Evolutionary conservation across 2,113 vertebrate genomes (phyloP).

Genomic region (Sinocyclocheilus rhinocerous): DNA sequence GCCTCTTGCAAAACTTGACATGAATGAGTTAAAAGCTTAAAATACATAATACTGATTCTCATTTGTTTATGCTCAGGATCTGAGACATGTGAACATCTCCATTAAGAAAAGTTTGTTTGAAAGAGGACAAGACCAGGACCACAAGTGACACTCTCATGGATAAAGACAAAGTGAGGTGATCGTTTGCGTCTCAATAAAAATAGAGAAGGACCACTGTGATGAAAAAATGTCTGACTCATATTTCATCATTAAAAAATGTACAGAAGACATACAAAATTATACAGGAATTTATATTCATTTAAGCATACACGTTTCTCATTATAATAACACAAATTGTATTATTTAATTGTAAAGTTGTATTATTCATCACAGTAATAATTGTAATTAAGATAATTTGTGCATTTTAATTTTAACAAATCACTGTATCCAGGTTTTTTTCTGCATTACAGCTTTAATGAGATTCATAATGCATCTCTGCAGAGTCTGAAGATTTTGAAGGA

Average conservation of each 20-base stretch:
- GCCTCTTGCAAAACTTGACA: not conserved
- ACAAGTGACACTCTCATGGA: slow-evolving; percentile 10
- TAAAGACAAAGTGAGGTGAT: not conserved
- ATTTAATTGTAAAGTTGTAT: too few species aligned
- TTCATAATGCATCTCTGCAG: not conserved
- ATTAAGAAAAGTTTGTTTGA: slow-evolving; percentile 76
- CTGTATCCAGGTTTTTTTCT: not conserved
- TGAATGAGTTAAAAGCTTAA: not conserved
- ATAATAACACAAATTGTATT: too few species aligned
- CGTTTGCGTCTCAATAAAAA: not conserved
- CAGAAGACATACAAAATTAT: too few species aligned
- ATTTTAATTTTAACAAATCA: not conserved
- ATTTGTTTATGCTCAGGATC: slow-evolving; percentile 69
- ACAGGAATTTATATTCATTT: too few species aligned
- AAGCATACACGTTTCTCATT: too few species aligned
- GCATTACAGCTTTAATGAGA: not conserved
- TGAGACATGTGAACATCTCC: slow-evolving; percentile 75
- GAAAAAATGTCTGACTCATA: too few species aligned
- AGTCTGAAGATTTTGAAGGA: slow-evolving; percentile 9
- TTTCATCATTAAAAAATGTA: too few species aligned
- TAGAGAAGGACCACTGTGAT: too few species aligned
- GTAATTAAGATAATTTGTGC: too few species aligned
- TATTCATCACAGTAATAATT: too few species aligned
- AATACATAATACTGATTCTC: not conserved
- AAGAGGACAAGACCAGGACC: slow-evolving; percentile 59